phyloP scores from a whole-genome alignment of 2,113 vertebrate species.

The Onychostruthus taczanowskii region DNA sequence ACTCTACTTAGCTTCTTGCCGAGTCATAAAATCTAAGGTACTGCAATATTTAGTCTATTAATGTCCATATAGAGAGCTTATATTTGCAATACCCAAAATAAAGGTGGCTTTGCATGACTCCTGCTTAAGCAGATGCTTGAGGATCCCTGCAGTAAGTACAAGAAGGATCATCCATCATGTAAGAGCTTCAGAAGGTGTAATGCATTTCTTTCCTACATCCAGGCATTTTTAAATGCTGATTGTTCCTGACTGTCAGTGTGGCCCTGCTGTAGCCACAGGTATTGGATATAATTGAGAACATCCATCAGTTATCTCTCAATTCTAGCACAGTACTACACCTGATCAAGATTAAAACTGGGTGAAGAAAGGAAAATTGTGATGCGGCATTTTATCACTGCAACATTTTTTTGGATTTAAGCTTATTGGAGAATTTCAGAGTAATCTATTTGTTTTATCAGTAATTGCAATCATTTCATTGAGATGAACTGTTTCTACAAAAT shows the following conservation, averaged over 20 bases:
- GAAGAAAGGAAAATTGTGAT: not conserved
- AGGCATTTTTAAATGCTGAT: conserved; percentile 11
- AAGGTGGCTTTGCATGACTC: conserved; percentile 1
- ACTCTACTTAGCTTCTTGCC: conserved; percentile 12
- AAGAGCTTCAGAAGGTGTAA: not conserved
- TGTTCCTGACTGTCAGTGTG: not conserved
- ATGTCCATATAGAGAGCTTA: not conserved
- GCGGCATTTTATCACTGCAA: not conserved
- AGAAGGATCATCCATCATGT: not conserved
- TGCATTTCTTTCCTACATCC: not conserved
- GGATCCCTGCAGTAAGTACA: not conserved
- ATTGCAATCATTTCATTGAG: not conserved
- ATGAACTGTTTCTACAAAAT: not conserved
- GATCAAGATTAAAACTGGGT: not conserved
- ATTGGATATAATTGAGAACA: not conserved
- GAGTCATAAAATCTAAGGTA: conserved; percentile 27
- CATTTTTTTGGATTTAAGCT: not conserved
- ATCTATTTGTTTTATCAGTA: not conserved
- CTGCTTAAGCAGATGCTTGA: not conserved
- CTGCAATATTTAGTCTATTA: conserved; percentile 17
- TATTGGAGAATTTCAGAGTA: not conserved
- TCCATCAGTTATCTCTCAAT: conserved; percentile 10
- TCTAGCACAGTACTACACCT: not conserved
- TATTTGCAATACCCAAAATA: not conserved
- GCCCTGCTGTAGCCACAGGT: conserved; percentile 8